Base-by-base conservation (phyloP, 2,888 invertebrate genomes). In the Zaprionus lineosus region DNA sequence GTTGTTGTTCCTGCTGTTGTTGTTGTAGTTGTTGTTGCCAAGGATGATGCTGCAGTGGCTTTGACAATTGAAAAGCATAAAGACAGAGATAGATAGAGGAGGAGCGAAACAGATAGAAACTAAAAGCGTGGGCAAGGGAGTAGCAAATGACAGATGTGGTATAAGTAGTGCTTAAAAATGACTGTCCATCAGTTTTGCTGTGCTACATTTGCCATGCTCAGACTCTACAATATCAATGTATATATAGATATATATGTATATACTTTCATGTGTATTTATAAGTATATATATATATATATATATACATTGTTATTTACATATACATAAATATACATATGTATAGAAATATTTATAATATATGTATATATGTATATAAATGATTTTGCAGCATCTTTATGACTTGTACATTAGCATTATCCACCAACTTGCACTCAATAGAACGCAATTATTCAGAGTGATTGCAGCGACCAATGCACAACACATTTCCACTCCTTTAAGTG, bases 371-470 rank as follows among this genome's bases (percentile, higher is more conserved):
- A n/a, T n/a, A n/a, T n/a, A n/a, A n/a, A n/a, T n/a, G n/a, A n/a
- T n/a, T n/a, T n/a, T n/a, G n/a, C 8, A 36, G 11, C 44, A 15
- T 57, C 24, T 18, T 15, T 46, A 46, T 29, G 57, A 39, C 56
- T 26, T 2, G 40, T 40, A 36, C 59, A 59, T 59, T 60, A 43
- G 39, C 61, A 44, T 60, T 44, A 28, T 39, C 16, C 39, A 12
- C 51, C 52, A 44, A 44, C 61, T 40, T 46, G 52, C 53, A 56
- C 50, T 65, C 65, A 56, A 65, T 57, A 76, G 21, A 61, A 62
- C 58, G 59, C 72, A 72, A 79, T 75, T 75, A 75, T 68, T 72
- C 67, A 72, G 56, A 72, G 79, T 75, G 79, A 79, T 74, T 76
- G 26, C 26, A 47, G 62, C 36, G 40, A 46, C 33, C 15, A 34